Evolutionary conservation across 2,113 vertebrate genomes (phyloP), one percentile per base, ranked within the genome.

Genomic region (Spizaetus ornatus): DNA sequence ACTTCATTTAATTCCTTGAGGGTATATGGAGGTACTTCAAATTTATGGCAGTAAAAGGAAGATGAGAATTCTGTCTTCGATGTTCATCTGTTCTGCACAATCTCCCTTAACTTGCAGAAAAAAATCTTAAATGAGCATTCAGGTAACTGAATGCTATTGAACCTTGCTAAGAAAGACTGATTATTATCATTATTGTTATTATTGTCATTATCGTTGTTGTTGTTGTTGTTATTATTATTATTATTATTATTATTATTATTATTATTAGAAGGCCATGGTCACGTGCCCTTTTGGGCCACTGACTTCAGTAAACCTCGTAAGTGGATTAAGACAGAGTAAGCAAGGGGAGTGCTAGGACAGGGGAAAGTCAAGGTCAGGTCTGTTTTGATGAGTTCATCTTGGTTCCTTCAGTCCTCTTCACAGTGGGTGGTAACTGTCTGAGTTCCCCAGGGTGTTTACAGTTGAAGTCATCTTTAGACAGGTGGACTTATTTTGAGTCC

Each of bases 401-500:
- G 67, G 26, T 91, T 95, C 27, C 40, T 80, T 87, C 22, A 72
- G 77, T 73, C n/a, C 34, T 95, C n/a, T 66, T 92, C 93, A 77
- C 53, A 45, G 70, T 94, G 94, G 81, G 95, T 97, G 94, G 94
- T 94, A 95, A 62, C 48, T 55, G 31, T 34, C 45, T 70, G 81
- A 82, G 48, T 50, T 95, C 29, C 71, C 73, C 42, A 22, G 47
- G 82, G 70, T 50, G 66, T 91, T 97, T 95, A 84, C 34, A 72
- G 69, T 82, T 96, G 78, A 84, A 95, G 43, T 94, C 10, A 87
- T 95, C 65, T 79, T 93, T 90, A 93, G 78, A 82, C 94, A 97
- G 86, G 93, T 95, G 95, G 82, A 86, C 66, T 94, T 94, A 82
- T 48, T 96, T 90, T 85, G 65, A 88, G 34, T 92, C 71, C 31